A percentile compares a stretch with the other conserved stretches of the same genome.
phyloP scores from a whole-genome alignment of 2,888 invertebrate species.

The Plutella xylostella region DNA sequence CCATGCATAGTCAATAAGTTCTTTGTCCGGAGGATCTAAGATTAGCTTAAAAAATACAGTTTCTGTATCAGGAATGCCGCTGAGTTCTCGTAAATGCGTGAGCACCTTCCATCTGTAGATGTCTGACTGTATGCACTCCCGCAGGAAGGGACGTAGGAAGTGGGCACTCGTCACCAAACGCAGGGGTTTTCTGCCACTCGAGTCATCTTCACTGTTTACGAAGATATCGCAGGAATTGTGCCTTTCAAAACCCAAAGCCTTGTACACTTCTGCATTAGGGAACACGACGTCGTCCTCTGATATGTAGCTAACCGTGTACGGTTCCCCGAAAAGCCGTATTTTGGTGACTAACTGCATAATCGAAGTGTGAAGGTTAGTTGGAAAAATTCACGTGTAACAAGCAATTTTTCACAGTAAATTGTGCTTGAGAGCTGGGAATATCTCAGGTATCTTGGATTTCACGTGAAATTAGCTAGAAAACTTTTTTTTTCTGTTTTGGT shows the following conservation, averaged over 20 bases:
- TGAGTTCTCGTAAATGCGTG: slow-evolving; percentile 30
- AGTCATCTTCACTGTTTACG: slow-evolving; percentile 19
- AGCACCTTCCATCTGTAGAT: slow-evolving; percentile 42
- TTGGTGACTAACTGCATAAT: slow-evolving; percentile 42
- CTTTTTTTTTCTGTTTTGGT: no score
- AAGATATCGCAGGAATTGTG: slow-evolving; percentile 28
- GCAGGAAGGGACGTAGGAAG: slow-evolving; percentile 47
- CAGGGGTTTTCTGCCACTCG: slow-evolving; percentile 23
- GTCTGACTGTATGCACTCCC: slow-evolving; percentile 39
- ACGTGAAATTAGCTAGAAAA: no score
- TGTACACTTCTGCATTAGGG: slow-evolving; percentile 31
- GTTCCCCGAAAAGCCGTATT: slow-evolving; percentile 36
- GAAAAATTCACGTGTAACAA: no score
- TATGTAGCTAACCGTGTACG: slow-evolving; percentile 41
- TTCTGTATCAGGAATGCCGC: slow-evolving; percentile 29
- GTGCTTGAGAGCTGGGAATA: no score
- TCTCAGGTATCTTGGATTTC: no score
- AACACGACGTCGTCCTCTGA: slow-evolving; percentile 34
- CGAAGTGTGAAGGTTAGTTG: neutral
- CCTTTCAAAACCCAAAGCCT: slow-evolving; percentile 33
- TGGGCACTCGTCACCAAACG: slow-evolving; percentile 33
- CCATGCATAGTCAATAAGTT: slow-evolving; percentile 80
- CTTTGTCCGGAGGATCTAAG: slow-evolving; percentile 67
- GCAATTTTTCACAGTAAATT: no score
- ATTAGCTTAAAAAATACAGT: slow-evolving; percentile 52